phyloP scores from a whole-genome alignment of 1,140 invertebrate genomes.

The Trypoxylus dichotomus region DNA sequence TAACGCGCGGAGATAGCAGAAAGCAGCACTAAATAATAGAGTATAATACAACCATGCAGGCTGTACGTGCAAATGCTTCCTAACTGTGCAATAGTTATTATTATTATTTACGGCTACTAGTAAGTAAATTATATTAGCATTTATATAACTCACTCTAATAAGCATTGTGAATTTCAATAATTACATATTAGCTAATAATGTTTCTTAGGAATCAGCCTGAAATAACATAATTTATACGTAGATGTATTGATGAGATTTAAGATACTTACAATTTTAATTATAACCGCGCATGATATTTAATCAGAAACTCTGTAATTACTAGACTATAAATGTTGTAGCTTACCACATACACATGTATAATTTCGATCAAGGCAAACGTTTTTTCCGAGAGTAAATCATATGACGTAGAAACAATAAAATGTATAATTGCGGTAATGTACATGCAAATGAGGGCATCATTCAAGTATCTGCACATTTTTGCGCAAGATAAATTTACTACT shows the following conservation, averaged over 20 bases:
- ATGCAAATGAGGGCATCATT: no score
- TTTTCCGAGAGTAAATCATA: not conserved
- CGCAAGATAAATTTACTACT: no score
- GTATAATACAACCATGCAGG: not conserved
- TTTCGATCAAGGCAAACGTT: not conserved
- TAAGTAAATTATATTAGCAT: slow-evolving; percentile 18
- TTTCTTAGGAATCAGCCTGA: not conserved
- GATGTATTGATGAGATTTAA: not conserved
- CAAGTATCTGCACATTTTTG: no score
- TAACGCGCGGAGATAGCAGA: not conserved
- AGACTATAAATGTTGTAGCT: no score
- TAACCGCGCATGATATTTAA: not conserved
- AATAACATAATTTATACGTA: not conserved
- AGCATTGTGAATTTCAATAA: not conserved
- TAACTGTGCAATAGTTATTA: not conserved
- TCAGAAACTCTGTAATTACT: not conserved
- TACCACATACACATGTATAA: no score
- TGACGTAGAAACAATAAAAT: not conserved
- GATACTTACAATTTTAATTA: not conserved
- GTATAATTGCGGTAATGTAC: not conserved
- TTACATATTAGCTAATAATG: slow-evolving; percentile 9
- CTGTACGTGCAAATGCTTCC: not conserved
- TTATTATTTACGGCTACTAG: slow-evolving; percentile 4
- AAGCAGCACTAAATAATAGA: not conserved
- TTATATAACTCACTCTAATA: not conserved